Evolutionary conservation across 2,888 invertebrate genomes (phyloP).

Genomic region (Julus scanicus): DNA sequence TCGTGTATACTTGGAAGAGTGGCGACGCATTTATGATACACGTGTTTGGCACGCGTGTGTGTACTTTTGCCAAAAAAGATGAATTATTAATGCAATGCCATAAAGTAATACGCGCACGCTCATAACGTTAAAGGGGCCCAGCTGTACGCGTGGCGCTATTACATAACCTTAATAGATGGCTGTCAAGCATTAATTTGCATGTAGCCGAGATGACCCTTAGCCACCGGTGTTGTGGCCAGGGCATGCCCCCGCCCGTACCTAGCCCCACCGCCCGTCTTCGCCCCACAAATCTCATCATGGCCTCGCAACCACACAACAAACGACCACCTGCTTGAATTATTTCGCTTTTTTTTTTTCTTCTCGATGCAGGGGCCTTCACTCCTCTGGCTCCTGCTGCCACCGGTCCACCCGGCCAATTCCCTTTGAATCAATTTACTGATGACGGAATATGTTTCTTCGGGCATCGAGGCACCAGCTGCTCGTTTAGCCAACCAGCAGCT

Average conservation of each 20-base stretch:
- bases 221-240: slow-evolving; percentile 31
- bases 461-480: slow-evolving; percentile 48
- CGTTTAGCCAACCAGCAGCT: background rate
- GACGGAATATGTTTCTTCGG: slow-evolving; percentile 44
- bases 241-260: background rate
- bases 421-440: slow-evolving; percentile 51
- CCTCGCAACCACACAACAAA: slow-evolving; percentile 41
- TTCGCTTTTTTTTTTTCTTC: background rate
- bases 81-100: slow-evolving; percentile 36
- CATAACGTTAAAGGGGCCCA: background rate
- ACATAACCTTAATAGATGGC: slow-evolving; percentile 3
- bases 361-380: background rate
- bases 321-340: slow-evolving; percentile 36
- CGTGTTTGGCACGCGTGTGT: background rate
- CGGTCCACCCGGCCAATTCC: slow-evolving; percentile 29
- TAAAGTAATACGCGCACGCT: background rate
- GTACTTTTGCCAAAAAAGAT: background rate
- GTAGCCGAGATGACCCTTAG: slow-evolving; percentile 6
- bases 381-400: slow-evolving; percentile 20
- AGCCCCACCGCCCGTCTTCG: background rate
- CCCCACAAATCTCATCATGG: slow-evolving; percentile 23
- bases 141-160: background rate
- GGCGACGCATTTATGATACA: background rate
- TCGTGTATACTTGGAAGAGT: background rate
- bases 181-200: slow-evolving; percentile 14